Evolutionary conservation across 2,797 vertebrate species (phyloP).

Genomic region (Tauraco hartlaubi): DNA sequence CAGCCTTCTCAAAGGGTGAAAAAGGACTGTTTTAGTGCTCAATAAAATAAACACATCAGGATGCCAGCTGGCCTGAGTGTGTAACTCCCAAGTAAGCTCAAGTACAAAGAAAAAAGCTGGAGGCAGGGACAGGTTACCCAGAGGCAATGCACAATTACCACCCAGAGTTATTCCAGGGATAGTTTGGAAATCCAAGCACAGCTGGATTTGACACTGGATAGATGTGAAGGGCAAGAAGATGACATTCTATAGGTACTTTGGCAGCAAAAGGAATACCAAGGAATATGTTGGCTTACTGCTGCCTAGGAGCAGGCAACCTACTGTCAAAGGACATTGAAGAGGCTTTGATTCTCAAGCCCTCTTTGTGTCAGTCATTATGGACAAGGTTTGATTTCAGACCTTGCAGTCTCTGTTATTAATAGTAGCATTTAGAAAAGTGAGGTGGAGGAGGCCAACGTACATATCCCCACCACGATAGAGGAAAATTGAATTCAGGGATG

Average conservation of each 20-base stretch:
- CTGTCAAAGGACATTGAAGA: neutral
- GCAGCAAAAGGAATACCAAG: neutral
- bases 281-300: neutral
- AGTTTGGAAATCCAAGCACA: neutral
- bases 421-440: neutral
- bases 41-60: neutral
- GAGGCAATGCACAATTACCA: neutral
- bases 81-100: neutral
- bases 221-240: neutral
- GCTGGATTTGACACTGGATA: neutral
- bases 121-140: neutral
- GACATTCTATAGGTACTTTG: neutral
- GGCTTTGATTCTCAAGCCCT: neutral
- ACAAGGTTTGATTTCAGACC: neutral
- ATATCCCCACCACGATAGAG: neutral
- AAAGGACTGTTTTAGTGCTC: neutral
- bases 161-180: neutral
- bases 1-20: neutral
- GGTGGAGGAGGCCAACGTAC: neutral
- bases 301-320: neutral
- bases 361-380: rapidly evolving
- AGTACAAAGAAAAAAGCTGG: neutral
- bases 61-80: no score
- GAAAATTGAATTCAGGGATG: neutral
- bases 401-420: neutral